Base-by-base conservation (phyloP, 2,113 vertebrate genomes). In the Malurus melanocephalus region DNA sequence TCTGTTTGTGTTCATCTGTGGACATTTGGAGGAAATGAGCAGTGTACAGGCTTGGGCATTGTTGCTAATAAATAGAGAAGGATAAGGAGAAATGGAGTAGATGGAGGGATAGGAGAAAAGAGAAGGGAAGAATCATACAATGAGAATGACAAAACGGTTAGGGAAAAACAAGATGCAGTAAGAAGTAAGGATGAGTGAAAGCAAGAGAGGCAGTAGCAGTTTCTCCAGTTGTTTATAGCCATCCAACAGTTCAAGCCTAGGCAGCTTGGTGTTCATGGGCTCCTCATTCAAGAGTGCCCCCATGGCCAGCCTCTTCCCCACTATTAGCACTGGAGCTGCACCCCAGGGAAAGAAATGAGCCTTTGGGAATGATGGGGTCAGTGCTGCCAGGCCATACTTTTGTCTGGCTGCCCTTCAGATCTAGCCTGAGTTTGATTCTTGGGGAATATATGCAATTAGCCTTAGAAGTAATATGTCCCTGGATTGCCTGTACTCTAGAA, bases 261-360 rank as follows among this genome's bases (percentile, higher is more conserved):
- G 11, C 55, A 82, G 28, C 11, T 4, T 42, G 28, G 27, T 21
- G 2, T 42, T 49, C 30, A 52, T 53, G 16, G 9, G 22, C 49
- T 65, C 16, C 38, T 79, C 16, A 3, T 42, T 81, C n/a, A 68
- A 32, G 49, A 42, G 16, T 52, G 19, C 3, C 30, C 13, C 9
- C 27, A 5, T 0, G 1, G 56, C 14, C 21, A 32, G 21, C 20
- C 40, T 52, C 43, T 43, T 80, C 21, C 16, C 14, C 0, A 0
- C 22, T 65, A 3, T 49, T 61, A 33, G 46, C 73, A 28, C 48
- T 42, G 77, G 27, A 77, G 22, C 22, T 72, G 53, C 32, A 48
- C 4, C 11, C 22, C 26, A 9, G 55, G 42, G 52, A 55, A 75
- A 65, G 53, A 76, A 85, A 43, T 0, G 3, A 85, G 12, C 28